Base-by-base conservation (phyloP, 2,888 invertebrate genomes). In the Synergus umbraculus region DNA sequence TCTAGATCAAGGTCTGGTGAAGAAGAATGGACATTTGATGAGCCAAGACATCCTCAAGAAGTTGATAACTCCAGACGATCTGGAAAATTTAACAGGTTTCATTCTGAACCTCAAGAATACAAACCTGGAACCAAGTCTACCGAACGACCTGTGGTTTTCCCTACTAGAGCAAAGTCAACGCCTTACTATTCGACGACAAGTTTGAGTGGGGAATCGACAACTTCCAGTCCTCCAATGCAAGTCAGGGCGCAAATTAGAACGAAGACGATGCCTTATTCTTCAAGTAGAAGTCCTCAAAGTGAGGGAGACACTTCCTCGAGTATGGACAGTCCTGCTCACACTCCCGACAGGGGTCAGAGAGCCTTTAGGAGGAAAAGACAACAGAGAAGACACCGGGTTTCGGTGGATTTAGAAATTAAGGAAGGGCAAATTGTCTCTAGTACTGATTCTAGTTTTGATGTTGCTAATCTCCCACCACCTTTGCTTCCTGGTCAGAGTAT, bases 401-500 rank as follows among this genome's bases (percentile, higher is more conserved):
- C 91, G 5, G 89, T 92, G 9, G 92, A 92, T 82, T 85, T 92
- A 43, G 92, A 92, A 82, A 89, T 92, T 0, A 91, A 92, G 79
- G 91, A 92, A 78, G 92, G 92, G 4, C 92, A 91, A 63, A 91
- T 92, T 49, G 88, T 92, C 1, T 92, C 92, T 1, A 92, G 95
- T 79, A 95, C 95, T n/a, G 96, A 96, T 85, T 95, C 95, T 79
- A 94, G 94, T 89, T 95, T 96, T 89, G 96, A 96, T 88, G 95
- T 96, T 29, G 94, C 95, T 54, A 95, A 95, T 43, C 94, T 96
- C 87, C 96, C 96, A n/a, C 96, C 96, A 78, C 96, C 96, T 78
- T 93, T 96, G 84, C 94, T 96, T 88, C 94, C 95, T 78, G 96
- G 96, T 60, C 86, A 85, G 18, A 89, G 89, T 43, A 85, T 87